Base-by-base conservation (phyloP, 2,113 vertebrate species). In the Triplophysa siluroides region DNA sequence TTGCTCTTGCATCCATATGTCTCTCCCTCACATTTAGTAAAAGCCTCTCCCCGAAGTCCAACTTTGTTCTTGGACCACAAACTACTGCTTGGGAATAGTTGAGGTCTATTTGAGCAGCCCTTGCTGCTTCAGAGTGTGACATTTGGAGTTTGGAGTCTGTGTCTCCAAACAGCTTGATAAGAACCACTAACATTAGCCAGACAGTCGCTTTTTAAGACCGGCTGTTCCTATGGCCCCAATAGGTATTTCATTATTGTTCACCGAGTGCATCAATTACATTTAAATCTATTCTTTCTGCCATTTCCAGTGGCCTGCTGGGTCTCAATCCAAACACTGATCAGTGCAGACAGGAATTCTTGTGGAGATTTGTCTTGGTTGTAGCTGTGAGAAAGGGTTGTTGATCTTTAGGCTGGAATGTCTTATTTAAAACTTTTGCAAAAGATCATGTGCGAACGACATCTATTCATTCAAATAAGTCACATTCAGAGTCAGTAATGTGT, bases 1-100 rank as follows among this genome's bases (percentile, higher is more conserved):
- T 83, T 64, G 72, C 60, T 83, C 75, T 78, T 72, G 68, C 50
- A 33, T 79, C 54, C 38, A 52, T 45, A 21, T 41, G 67, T 60
- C 83, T 83, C 82, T 52, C 84, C 47, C 72, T 78, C 66, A 81
- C 83, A 88, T 81, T 83, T 84, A 87, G 82, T 75, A 83, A 61
- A 70, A 61, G 79, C 60, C 69, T 45, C 77, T 88, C 85, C 83
- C 85, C 16, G 16, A 86, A 84, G 85, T 87, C 82, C 81, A 81
- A 70, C 81, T 75, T 79, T 85, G 79, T 84, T 86, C 81, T 86
- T 90, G 85, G 77, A 88, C 60, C 67, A 61, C 75, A 62, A 78
- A 82, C 79, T 82, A 75, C 82, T 87, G 80, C 71, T 82, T 79
- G 83, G 77, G 69, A 87, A 50, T 24, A 78, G 76, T 83, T 68